Evolutionary conservation across 2,113 vertebrate species (phyloP), one percentile per base, ranked within the genome.

Genomic region (Bubo bubo): DNA sequence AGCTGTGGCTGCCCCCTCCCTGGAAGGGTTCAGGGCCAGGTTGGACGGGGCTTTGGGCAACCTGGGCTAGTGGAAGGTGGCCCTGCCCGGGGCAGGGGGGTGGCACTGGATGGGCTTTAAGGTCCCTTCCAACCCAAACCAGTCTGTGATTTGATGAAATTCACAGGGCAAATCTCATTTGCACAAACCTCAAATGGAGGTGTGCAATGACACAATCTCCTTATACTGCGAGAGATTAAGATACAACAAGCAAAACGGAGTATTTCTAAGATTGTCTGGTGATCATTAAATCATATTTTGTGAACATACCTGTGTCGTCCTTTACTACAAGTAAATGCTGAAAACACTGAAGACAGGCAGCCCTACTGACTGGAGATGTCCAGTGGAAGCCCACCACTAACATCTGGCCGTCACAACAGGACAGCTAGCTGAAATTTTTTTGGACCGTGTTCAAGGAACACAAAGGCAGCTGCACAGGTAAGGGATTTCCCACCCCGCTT

Each of bases 181-280:
- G 32, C 35, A 45, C 39, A 52, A 8, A 15, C 15, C 49, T 63
- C 39, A 32, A 23, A 4, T 0, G 7, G 71, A 52, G 50, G 20
- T 2, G 2, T 2, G 3, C 1, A 2, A 8, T 2, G 4, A 27
- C 60, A 50, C 4, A 0, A 14, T 4, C 73, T 45, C 47, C 62
- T 64, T 12, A 2, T 1, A 0, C 21, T 16, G 55, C 68, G 21
- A 39, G 26, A 35, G 20, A 14, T 8, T 14, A 35, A 47, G 15
- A 34, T 3, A 37, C 52, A 53, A 12, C 6, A 3, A 45, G 41
- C 28, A 53, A 43, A 60, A 9, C 4, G 41, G 59, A 19, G 0
- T 2, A 30, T 9, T 70, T 34, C 59, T 12, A 3, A 20, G 49
- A 32, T 10, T 34, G 28, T 34, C 52, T 83, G 60, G 49, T 0